Conservation (phyloP, 2,888 invertebrate species). For the Philereme transversata region DNA sequence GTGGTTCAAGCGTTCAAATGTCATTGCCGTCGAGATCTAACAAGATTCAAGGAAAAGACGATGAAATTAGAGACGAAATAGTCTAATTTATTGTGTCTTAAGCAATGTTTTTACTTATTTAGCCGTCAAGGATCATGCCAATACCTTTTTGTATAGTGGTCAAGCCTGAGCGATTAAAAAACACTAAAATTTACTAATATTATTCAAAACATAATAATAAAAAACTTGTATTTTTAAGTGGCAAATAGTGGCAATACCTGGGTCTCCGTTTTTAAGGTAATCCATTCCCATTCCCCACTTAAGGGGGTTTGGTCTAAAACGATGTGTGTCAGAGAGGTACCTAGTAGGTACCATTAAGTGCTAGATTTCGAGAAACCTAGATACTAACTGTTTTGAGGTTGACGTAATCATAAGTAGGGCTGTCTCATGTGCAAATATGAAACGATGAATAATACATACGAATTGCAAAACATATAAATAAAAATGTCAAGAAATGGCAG, state of each 20-base stretch:
- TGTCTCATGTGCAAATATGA: constrained; percentile 8
- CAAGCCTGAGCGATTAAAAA: no score
- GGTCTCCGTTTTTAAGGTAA: no score
- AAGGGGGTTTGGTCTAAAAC: no score
- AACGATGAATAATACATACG: constrained; percentile 1
- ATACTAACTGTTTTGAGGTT: constrained; percentile 46
- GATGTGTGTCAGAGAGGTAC: constrained; percentile 61
- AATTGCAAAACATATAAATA: constrained; percentile 1
- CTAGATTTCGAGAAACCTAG: constrained; percentile 66
- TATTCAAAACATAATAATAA: no score
- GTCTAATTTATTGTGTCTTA: neutral
- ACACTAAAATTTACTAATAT: no score
- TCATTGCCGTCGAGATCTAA: constrained; percentile 46
- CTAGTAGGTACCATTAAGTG: constrained; percentile 45
- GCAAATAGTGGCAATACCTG: no score
- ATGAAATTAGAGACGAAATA: constrained; percentile 17
- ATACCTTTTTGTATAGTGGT: no score
- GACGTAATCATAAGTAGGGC: constrained; percentile 46
- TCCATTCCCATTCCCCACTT: no score
- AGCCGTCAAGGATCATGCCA: no score
- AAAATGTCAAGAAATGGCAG: constrained; percentile 5
- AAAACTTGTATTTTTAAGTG: no score
- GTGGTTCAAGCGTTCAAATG: constrained; percentile 46
- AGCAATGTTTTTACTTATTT: no score
- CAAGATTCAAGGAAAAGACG: constrained; percentile 42